Evolutionary conservation across 2,888 invertebrate species (phyloP).

Genomic region (Rhagophthalmus giganteus): DNA sequence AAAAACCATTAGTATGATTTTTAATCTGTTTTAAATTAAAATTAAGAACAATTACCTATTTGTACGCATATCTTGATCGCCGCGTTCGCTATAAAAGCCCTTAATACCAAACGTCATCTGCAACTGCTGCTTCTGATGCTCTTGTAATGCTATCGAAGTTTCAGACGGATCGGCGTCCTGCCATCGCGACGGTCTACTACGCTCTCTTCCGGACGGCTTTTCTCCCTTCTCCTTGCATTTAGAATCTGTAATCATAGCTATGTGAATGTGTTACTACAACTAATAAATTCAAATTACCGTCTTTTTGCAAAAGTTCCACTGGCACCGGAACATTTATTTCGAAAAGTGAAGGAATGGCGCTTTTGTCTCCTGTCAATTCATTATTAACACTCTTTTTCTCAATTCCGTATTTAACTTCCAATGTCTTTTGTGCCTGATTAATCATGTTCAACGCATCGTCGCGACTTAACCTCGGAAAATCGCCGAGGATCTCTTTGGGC

Average conservation of each 20-base stretch:
- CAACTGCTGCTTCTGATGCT: slow-evolving; percentile 32
- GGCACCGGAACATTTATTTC: slow-evolving; percentile 50
- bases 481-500: slow-evolving; percentile 88
- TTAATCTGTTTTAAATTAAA: too few species aligned
- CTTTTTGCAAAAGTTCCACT: slow-evolving; percentile 41
- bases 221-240: slow-evolving; percentile 38
- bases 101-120: slow-evolving; percentile 39
- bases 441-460: slow-evolving; percentile 68
- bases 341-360: slow-evolving; percentile 49
- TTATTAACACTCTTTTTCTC: slow-evolving; percentile 34
- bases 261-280: too few species aligned
- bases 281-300: too few species aligned
- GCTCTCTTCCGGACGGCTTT: slow-evolving; percentile 33
- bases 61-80: slow-evolving; percentile 54
- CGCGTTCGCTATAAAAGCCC: slow-evolving; percentile 43
- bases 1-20: too few species aligned
- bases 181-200: slow-evolving; percentile 52
- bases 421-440: slow-evolving; percentile 57
- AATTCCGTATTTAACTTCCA: slow-evolving; percentile 54
- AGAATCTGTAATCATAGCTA: not conserved
- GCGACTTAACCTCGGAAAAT: slow-evolving; percentile 80
- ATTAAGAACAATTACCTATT: too few species aligned
- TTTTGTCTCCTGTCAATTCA: slow-evolving; percentile 34
- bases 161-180: slow-evolving; percentile 47
- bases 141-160: slow-evolving; percentile 31